Base-by-base conservation (phyloP, 2,888 invertebrate species). In the Phlogophora meticulosa region DNA sequence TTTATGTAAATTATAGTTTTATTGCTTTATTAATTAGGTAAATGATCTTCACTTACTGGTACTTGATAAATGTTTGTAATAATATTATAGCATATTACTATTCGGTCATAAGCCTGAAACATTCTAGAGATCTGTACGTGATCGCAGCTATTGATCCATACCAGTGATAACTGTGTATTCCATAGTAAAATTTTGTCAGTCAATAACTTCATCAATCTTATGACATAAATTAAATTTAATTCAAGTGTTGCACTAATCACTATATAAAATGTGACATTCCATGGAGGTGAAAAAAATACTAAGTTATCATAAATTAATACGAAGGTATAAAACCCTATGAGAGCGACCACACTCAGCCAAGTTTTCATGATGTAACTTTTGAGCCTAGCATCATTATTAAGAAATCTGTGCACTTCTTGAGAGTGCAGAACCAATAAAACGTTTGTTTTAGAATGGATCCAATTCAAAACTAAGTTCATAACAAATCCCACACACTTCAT, bases 11-110 rank as follows among this genome's bases (percentile, higher is more conserved):
- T 13, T 15, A 15, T n/a, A 22, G 4, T 22, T 43, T 10, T 1
- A 20, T 10, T 10, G 11, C 9, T 17, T 17, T 9, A 9, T 10
- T 7, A 7, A 15, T 7, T 5, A 7, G 11, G 9, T 11, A 20
- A 10, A 43, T 1, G 13, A 7, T 7, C 9, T 45, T 0, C 28
- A 13, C 58, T 43, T 43, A 61, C 60, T 22, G 58, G 42, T 32
- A 56, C 2, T 36, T 45, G 59, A 59, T 43, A 61, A 5, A 58
- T 24, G 0, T 34, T 45, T 17, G 3, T 17, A 0, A 61, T n/a
- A n/a, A 60, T 45, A 2, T 28, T 28, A 11, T 60, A 62, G 11
- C 61, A 62, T 1, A 45, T 45, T 9, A 62, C n/a, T 24, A 62
- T 62, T 28, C 36, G 34, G 0, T 28, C 7, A 24, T 34, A 62